These are phyloP conservation scores for Drosophila santomea DNA, from an alignment of 1,140 invertebrate genomes.

Conservation along the genomic window DNA sequence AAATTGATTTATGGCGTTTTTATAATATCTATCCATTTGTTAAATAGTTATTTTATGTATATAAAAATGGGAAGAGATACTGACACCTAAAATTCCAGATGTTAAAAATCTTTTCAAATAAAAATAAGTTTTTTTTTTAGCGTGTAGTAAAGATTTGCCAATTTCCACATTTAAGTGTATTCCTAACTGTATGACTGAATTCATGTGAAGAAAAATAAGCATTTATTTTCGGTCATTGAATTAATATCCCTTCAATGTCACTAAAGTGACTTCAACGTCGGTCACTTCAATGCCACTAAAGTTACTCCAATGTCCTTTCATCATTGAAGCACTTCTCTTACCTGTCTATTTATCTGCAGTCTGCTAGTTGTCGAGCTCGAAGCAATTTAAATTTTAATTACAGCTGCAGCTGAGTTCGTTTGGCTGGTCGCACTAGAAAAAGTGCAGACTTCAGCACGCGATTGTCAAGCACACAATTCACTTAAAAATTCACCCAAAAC, in stretches of 20 bases:
- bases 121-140: neutral
- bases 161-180: no score
- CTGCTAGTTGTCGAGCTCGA: conserved; percentile 7
- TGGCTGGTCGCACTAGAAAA: conserved; percentile 49
- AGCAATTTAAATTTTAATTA: conserved; percentile 40
- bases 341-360: conserved; percentile 21
- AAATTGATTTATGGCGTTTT: neutral
- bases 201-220: no score
- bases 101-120: no score
- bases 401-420: conserved; percentile 28
- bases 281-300: neutral
- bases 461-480: conserved; percentile 59
- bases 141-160: no score
- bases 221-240: neutral
- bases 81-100: no score
- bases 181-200: no score
- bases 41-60: neutral
- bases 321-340: conserved; percentile 11
- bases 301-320: neutral
- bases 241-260: neutral
- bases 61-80: no score
- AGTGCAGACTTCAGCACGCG: conserved; percentile 47
- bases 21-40: neutral
- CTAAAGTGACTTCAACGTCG: neutral
- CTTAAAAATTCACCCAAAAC: conserved; percentile 64